phyloP scores from a whole-genome alignment of 2,797 vertebrate genomes.

The Xerus rutilus region DNA sequence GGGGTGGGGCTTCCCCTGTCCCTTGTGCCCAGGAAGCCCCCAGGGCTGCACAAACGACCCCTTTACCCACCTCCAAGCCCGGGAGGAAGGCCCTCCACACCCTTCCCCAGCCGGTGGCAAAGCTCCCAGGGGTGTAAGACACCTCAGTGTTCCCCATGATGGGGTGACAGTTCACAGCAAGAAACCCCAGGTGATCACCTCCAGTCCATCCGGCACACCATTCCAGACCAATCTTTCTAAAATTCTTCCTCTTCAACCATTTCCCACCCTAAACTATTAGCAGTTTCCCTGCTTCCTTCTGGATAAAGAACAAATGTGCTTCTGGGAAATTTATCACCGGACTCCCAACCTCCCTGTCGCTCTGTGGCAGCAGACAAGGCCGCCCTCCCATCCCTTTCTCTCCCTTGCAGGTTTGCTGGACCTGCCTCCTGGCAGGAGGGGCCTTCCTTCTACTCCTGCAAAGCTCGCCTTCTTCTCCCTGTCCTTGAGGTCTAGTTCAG shows the following conservation, averaged over 20 bases:
- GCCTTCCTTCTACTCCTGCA: neutral
- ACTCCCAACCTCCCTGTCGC: neutral
- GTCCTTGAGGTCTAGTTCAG: neutral
- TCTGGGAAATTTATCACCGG: neutral
- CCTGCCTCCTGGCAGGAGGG: neutral
- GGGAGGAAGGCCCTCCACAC: neutral
- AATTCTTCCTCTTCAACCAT: neutral
- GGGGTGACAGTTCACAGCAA: neutral
- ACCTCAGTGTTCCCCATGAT: neutral
- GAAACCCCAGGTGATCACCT: neutral
- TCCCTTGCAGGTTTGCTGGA: accelerated
- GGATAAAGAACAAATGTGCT: neutral
- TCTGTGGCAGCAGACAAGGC: neutral
- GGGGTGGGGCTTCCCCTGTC: neutral
- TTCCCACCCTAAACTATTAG: neutral
- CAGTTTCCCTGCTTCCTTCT: neutral
- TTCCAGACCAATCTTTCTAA: neutral
- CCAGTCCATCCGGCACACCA: neutral
- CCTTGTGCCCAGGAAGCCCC: neutral
- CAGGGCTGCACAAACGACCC: neutral
- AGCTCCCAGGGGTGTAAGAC: neutral
- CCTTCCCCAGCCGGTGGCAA: accelerated
- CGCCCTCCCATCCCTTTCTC: accelerated
- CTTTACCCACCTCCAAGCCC: neutral
- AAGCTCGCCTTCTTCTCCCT: neutral